A percentile compares a stretch with the other conserved stretches of the same genome.
These are phyloP conservation scores for Hipposideros larvatus DNA, from an alignment of 2,797 vertebrate species.

Conservation along the genomic window DNA sequence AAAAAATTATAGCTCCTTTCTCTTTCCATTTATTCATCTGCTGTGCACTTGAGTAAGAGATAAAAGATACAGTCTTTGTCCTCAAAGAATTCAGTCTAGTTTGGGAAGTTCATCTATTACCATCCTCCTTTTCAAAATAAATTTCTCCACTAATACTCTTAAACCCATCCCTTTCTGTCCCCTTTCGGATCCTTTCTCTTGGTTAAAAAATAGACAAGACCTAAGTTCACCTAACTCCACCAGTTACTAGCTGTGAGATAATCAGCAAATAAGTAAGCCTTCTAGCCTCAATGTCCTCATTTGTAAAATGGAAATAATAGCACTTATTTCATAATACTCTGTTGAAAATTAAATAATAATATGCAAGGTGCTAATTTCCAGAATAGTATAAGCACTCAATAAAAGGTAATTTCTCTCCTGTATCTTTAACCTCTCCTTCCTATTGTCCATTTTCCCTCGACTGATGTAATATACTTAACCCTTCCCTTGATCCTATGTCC, in stretches of 20 bases:
- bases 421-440: slow-evolving; percentile 8
- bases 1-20: background rate
- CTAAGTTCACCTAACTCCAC: background rate
- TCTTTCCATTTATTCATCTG: background rate
- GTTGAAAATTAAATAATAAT: slow-evolving; percentile 10
- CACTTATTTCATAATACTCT: background rate
- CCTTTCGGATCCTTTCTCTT: background rate
- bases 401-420: slow-evolving; percentile 36
- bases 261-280: background rate
- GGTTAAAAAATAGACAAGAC: background rate
- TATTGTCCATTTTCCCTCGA: background rate
- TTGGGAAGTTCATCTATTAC: background rate
- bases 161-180: background rate
- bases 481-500: background rate
- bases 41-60: background rate
- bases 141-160: background rate
- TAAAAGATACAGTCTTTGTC: slow-evolving; percentile 19
- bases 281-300: slow-evolving; percentile 44
- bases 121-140: slow-evolving; percentile 14
- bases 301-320: background rate
- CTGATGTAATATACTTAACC: background rate
- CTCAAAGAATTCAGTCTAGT: background rate
- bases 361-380: background rate
- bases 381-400: background rate
- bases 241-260: background rate